A percentile compares a stretch with the other conserved stretches of the same genome.
These are phyloP conservation scores for Belonocnema kinseyi DNA, from an alignment of 1,140 invertebrate species.

Conservation along the genomic window DNA sequence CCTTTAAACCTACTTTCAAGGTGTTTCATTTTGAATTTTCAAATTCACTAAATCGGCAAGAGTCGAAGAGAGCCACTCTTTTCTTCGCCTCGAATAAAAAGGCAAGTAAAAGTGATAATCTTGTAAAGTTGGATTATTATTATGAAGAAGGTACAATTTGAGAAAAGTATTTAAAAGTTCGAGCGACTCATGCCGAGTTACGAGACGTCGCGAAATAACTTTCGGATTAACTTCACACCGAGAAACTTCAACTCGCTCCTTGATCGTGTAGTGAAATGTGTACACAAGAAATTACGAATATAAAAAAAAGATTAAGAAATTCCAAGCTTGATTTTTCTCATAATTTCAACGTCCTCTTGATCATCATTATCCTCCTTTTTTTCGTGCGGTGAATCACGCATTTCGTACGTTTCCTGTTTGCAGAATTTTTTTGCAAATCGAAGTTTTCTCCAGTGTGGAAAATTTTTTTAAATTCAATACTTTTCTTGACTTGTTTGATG, in stretches of 20 bases:
- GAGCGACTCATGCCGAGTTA: conserved; percentile 33
- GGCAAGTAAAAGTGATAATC: conserved; percentile 19
- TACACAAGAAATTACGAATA: conserved; percentile 1
- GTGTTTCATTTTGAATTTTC: neutral
- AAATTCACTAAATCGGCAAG: conserved; percentile 14
- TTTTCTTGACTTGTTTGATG: too few relatives aligned
- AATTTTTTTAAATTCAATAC: too few relatives aligned
- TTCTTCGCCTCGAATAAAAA: conserved; percentile 4
- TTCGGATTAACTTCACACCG: conserved; percentile 57
- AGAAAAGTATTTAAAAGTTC: conserved; percentile 61
- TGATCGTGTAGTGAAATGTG: conserved; percentile 6
- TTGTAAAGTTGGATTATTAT: conserved; percentile 30
- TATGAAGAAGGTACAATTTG: conserved; percentile 43
- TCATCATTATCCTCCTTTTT: conserved; percentile 27
- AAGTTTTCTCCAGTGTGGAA: neutral
- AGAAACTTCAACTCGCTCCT: conserved; percentile 39
- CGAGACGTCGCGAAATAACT: conserved; percentile 53
- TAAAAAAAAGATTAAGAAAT: neutral
- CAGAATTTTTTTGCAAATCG: neutral
- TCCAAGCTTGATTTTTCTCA: conserved; percentile 15
- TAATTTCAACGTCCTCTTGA: neutral
- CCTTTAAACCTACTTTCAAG: conserved; percentile 1
- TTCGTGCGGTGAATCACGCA: neutral
- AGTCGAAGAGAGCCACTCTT: conserved; percentile 10
- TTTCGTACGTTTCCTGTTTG: neutral